Evolutionary conservation across 2,797 vertebrate species (phyloP).

Genomic region (Aldrovandia affinis): DNA sequence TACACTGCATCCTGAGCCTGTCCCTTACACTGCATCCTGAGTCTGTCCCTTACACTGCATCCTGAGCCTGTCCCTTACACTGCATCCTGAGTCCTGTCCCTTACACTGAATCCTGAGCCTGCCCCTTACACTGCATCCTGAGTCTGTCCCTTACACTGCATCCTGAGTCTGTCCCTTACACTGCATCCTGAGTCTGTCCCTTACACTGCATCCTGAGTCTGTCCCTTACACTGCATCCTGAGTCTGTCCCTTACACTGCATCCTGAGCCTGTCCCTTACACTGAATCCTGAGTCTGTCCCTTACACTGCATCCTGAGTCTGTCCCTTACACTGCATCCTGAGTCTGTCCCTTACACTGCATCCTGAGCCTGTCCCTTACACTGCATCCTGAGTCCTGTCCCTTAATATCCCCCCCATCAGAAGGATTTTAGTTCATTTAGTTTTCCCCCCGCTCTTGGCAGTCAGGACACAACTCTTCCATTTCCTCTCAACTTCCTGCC

Average conservation of each 20-base stretch:
- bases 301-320: conserved; percentile 7
- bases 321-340: background rate
- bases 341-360: background rate
- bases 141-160: background rate
- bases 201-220: conserved; percentile 7
- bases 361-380: background rate
- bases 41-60: background rate
- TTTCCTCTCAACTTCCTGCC: background rate
- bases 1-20: conserved; percentile 3
- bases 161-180: background rate
- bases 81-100: background rate
- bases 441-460: background rate
- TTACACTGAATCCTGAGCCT: too few species aligned
- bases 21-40: background rate
- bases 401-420: background rate
- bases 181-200: background rate
- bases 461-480: background rate
- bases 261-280: background rate
- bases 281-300: background rate
- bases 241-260: background rate
- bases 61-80: too few species aligned
- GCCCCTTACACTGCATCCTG: too few species aligned
- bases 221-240: background rate
- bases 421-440: background rate
- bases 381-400: background rate